Percentiles rank a stretch among this genome's conserved stretches.
Evolutionary conservation across 2,797 vertebrate genomes (phyloP).

Genomic region (Emydoidea blandingii): DNA sequence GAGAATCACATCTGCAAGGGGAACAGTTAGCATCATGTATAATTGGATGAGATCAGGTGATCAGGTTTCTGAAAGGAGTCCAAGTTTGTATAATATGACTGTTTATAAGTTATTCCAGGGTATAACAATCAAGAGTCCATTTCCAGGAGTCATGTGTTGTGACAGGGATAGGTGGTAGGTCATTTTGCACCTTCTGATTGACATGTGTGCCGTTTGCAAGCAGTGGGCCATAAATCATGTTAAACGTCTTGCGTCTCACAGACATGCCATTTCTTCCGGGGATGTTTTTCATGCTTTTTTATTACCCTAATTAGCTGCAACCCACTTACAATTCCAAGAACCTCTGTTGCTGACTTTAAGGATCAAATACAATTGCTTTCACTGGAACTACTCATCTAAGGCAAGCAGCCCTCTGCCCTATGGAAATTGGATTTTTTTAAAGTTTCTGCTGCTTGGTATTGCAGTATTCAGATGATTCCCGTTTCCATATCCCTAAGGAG

Average conservation of each 20-base stretch:
- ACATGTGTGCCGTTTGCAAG: conserved; percentile 54
- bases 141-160: conserved; percentile 63
- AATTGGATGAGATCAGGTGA: conserved; percentile 75
- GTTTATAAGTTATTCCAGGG: conserved; percentile 56
- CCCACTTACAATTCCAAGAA: not conserved
- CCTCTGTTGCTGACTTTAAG: not conserved
- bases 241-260: not conserved
- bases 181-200: conserved; percentile 54
- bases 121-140: conserved; percentile 64
- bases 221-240: not conserved
- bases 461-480: not conserved
- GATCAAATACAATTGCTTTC: conserved; percentile 18
- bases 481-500: not conserved
- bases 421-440: not conserved
- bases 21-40: conserved; percentile 54
- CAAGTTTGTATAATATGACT: conserved; percentile 59
- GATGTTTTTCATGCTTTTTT: not conserved
- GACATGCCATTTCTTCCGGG: not conserved
- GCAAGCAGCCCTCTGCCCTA: not conserved
- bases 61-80: conserved; percentile 65
- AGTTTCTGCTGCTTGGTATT: not conserved
- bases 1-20: conserved; percentile 68
- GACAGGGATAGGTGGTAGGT: conserved; percentile 60
- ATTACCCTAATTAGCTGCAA: conserved; percentile 1
- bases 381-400: not conserved